phyloP scores from a whole-genome alignment of 2,113 vertebrate genomes.

The Lepus europaeus region DNA sequence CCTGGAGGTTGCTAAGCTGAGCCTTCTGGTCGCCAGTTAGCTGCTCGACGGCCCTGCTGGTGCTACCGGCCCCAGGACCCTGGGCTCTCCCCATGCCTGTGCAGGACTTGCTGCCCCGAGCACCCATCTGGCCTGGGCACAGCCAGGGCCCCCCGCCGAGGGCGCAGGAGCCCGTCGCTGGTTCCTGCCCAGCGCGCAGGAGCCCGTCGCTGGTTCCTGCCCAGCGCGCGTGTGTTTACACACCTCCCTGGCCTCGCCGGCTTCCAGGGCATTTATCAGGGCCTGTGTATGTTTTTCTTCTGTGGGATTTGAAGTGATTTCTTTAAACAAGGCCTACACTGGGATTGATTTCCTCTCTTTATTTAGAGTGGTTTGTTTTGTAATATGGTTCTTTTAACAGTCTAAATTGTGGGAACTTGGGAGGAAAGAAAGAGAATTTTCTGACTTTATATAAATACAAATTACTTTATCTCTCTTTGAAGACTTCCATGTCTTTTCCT shows the following conservation, averaged over 20 bases:
- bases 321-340: conserved; percentile 82
- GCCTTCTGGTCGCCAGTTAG: not conserved
- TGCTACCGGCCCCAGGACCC: accelerated
- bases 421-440: conserved; percentile 65
- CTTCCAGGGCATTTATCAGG: conserved; percentile 73
- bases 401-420: conserved; percentile 81
- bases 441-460: conserved; percentile 81
- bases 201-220: not conserved
- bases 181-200: not conserved
- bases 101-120: not conserved
- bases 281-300: conserved; percentile 81
- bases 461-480: conserved; percentile 83
- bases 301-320: conserved; percentile 81
- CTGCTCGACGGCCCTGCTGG: accelerated
- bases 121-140: not conserved
- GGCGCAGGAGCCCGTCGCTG: not conserved
- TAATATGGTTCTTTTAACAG: conserved; percentile 76
- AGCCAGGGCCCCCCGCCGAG: not conserved
- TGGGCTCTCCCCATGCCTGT: accelerated
- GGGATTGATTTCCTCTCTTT: conserved; percentile 81
- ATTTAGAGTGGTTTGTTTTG: conserved; percentile 80
- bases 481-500: conserved; percentile 75
- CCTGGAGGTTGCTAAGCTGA: not conserved
- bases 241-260: not conserved
- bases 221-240: not conserved